phyloP scores from a whole-genome alignment of 2,888 invertebrate genomes.

The Microdon myrmicae region DNA sequence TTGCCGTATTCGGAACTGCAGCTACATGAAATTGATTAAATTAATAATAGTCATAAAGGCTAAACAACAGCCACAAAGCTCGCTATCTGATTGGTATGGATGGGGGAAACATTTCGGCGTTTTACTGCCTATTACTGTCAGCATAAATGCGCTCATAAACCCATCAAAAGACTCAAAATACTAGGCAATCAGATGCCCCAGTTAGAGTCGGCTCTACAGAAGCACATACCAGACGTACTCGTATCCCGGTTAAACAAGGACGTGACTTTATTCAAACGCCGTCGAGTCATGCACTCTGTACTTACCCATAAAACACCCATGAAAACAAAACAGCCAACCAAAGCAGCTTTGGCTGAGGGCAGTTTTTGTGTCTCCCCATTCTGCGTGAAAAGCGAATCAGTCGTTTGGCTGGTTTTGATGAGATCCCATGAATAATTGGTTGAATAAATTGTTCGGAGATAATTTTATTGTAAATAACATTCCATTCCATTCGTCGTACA shows the following conservation, averaged over 20 bases:
- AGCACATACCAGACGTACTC: background rate
- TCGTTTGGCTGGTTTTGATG: slow-evolving; percentile 19
- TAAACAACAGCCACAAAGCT: slow-evolving; percentile 2
- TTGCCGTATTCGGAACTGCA: background rate
- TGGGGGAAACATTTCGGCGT: slow-evolving; percentile 17
- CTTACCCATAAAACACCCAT: too few relatives aligned
- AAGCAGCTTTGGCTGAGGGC: slow-evolving; percentile 5
- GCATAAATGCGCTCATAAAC: slow-evolving; percentile 62
- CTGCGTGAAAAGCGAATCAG: background rate
- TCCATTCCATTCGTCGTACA: too few relatives aligned
- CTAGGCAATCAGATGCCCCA: slow-evolving; percentile 59
- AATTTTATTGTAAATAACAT: slow-evolving; percentile 36
- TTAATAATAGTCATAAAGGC: slow-evolving; percentile 31
- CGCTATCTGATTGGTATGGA: background rate
- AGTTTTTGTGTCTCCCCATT: slow-evolving; percentile 4
- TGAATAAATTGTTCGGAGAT: slow-evolving; percentile 38
- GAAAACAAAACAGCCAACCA: background rate
- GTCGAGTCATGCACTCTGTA: too few relatives aligned
- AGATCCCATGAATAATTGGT: slow-evolving; percentile 24
- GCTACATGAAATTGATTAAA: slow-evolving; percentile 22
- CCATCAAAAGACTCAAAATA: slow-evolving; percentile 64
- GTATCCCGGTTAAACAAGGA: background rate
- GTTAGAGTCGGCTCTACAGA: slow-evolving; percentile 55
- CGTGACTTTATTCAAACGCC: slow-evolving; percentile 13
- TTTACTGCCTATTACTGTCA: slow-evolving; percentile 60